phyloP scores from a whole-genome alignment of 2,113 vertebrate species.

The Hiodon tergisus region DNA sequence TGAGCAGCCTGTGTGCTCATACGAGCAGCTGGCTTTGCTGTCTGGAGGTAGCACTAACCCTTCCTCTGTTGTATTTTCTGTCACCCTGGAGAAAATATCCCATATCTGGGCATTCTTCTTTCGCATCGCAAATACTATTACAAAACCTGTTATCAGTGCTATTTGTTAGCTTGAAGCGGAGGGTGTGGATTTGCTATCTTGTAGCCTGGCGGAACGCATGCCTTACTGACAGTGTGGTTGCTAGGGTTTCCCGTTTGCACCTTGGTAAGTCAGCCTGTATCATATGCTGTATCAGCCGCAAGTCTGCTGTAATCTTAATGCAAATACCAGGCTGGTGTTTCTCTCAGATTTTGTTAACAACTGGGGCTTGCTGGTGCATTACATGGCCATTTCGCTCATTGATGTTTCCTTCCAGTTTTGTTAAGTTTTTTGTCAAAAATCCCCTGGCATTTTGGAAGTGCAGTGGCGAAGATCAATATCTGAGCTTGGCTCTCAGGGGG shows the following conservation, averaged over 20 bases:
- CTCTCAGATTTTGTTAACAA: neutral
- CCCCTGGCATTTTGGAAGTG: no score
- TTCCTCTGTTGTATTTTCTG: neutral
- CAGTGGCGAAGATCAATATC: no score
- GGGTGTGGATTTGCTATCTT: neutral
- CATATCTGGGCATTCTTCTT: conserved; percentile 8
- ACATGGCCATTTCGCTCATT: neutral
- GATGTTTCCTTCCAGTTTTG: neutral
- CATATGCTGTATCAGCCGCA: neutral
- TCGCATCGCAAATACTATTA: conserved; percentile 13
- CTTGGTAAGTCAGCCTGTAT: conserved; percentile 15
- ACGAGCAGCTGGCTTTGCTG: no score
- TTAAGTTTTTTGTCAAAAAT: no score
- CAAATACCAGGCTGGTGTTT: neutral
- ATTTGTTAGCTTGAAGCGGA: neutral
- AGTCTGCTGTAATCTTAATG: neutral
- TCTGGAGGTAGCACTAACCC: no score
- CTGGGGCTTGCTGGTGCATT: conserved; percentile 3
- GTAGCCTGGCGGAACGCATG: neutral
- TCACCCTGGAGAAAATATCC: neutral
- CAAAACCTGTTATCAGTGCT: conserved; percentile 10
- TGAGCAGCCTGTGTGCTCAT: no score
- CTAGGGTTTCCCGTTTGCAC: conserved; percentile 6
- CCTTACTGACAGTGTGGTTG: conserved; percentile 3
- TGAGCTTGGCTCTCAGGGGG: no score